Evolutionary conservation across 2,888 invertebrate species (phyloP), one percentile per base, ranked within the genome.

Genomic region (Orgyia antiqua): DNA sequence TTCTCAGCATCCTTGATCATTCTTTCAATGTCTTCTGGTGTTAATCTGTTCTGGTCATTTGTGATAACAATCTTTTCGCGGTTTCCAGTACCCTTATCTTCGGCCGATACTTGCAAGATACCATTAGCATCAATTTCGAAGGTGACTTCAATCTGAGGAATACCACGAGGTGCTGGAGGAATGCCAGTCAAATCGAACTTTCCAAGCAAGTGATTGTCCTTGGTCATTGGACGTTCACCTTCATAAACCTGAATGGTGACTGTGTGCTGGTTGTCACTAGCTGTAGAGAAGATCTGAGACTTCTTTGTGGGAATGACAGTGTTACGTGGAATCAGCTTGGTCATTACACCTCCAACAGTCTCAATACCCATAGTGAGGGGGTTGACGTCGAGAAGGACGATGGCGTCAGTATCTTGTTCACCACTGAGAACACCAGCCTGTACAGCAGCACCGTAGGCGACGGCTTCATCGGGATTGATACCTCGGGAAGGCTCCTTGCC

Each of bases 1-100:
- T 96, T 96, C 87, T 99, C 99, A 1, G 99, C 98, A 69, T 99
- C 99, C 80, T 95, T 95, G 77, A 99, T 98, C 99, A 99, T 99
- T 42, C 97, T 90, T 69, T 99, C 98, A 53, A 99, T 99, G 63
- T 99, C 99, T 54, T 99, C 99, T 3, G 98, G 98, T 8, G 97
- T 97, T 42, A 99, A 82, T 46, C 98, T 89, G 83, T 98, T 98
- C 77, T 98, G 97, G 67, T 99, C 99, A 68, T 99, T 99, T 53
- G 98, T 98, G 73, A 99, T 99, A 39, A 97, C 97, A 66, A 99
- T 99, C 88, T 99, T 97, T 71, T 99, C 98, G 63, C 97, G 92
- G 88, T 98, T 98, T 36, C 99, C 99, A 24, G 99, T 99, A 39
- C 99, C 99, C 86, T 99, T 99, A 77, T 99, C 99, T 76, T 99